Percentiles rank a stretch among this genome's conserved stretches.
These are phyloP conservation scores for Oxygymnocypris stewartii DNA, from an alignment of 2,113 vertebrate genomes.

Conservation along the genomic window DNA sequence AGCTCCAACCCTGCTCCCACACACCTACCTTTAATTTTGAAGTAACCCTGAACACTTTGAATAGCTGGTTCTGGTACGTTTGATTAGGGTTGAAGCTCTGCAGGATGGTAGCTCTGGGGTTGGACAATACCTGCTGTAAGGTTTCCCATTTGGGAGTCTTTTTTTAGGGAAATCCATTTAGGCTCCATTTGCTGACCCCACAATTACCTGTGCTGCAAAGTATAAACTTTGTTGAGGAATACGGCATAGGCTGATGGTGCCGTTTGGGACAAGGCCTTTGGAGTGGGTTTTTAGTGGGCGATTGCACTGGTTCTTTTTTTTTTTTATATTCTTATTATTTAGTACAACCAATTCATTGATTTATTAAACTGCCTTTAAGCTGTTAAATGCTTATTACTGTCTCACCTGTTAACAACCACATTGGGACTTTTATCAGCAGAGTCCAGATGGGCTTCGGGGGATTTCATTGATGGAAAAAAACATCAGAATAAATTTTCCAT, in stretches of 20 bases:
- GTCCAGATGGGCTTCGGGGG: neutral
- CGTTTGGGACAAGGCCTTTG: neutral
- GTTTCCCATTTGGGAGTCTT: neutral
- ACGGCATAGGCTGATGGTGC: neutral
- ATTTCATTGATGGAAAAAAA: neutral
- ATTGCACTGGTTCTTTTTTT: neutral
- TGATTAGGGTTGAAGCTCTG: neutral
- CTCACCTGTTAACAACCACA: constrained; percentile 10
- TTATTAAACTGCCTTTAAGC: neutral
- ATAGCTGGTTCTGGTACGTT: neutral
- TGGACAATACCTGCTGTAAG: neutral
- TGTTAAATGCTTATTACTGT: neutral
- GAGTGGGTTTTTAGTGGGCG: neutral
- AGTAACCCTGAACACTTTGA: neutral
- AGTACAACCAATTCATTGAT: neutral
- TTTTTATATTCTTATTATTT: neutral
- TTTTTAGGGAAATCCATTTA: neutral
- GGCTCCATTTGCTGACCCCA: neutral
- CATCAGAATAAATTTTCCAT: neutral
- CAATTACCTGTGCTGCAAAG: neutral
- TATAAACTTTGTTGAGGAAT: neutral
- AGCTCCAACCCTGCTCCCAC: neutral
- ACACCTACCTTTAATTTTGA: neutral
- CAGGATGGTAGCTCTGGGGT: neutral
- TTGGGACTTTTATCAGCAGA: neutral